Evolutionary conservation across 2,888 invertebrate species (phyloP), one percentile per base, ranked within the genome.

Genomic region (Trilocha varians): DNA sequence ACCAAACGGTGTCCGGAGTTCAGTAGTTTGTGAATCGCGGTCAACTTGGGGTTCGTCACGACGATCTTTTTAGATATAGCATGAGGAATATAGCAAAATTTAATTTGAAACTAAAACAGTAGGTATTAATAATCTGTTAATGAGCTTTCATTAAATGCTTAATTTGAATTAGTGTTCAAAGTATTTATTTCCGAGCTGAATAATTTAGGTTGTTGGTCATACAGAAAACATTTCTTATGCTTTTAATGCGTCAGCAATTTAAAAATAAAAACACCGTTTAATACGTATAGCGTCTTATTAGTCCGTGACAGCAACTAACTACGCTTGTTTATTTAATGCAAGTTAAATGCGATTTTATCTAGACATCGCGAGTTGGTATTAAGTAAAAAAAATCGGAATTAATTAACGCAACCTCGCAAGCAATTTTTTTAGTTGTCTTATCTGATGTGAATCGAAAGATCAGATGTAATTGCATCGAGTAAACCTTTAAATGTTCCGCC

Each of bases 381-480:
- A 52, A 63, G 65, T n/a, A 55, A 60, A 69, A 70, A 71, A 68
- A 70, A 60, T 62, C 61, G 49, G 67, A 64, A 67, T 82, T 75
- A 78, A 80, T 80, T 80, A 76, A 78, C 73, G 65, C 64, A 66
- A 68, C 65, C 69, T 59, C 62, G 66, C 61, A 65, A 62, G 64
- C 62, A 58, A 53, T 74, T 79, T 75, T n/a, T 69, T 75, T 69
- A 60, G 52, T 70, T 60, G 55, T 53, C 65, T 78, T 83, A 83
- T 82, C 83, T 75, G 78, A 80, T 78, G 65, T 58, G 65, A 62
- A 60, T 58, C 62, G 63, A 62, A 74, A 74, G 65, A 72, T 76
- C 70, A 63, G 64, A 70, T 74, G 77, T 82, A 78, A 82, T 79
- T 79, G 74, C 75, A 70, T 60, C 55, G 62, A 49, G 60, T 58